Percentiles rank a stretch among this genome's conserved stretches.
Evolutionary conservation across 2,888 invertebrate species (phyloP).

Genomic region (Escarpia spicata): DNA sequence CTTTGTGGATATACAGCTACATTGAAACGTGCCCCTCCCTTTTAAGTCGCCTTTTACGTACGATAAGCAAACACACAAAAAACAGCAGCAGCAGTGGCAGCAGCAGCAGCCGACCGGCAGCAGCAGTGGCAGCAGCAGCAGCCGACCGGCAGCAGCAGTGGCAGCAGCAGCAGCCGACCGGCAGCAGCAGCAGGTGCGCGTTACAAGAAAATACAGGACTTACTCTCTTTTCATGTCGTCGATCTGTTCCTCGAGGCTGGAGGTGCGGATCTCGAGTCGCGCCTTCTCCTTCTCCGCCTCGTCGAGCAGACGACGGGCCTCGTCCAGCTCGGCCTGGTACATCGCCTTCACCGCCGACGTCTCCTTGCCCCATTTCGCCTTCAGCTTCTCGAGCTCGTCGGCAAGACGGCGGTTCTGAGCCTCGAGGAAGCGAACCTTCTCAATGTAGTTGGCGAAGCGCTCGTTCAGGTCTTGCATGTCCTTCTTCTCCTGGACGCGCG

Average conservation of each 20-base stretch:
- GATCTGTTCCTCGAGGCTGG: slow-evolving; percentile 66
- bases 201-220: slow-evolving; percentile 28
- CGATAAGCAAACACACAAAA: neutral
- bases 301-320: slow-evolving; percentile 67
- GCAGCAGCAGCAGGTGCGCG: neutral
- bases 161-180: neutral
- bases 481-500: slow-evolving; percentile 68
- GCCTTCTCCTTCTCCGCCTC: slow-evolving; percentile 67
- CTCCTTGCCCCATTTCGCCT: slow-evolving; percentile 47
- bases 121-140: neutral
- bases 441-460: slow-evolving; percentile 69
- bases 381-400: slow-evolving; percentile 60
- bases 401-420: slow-evolving; percentile 65
- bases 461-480: slow-evolving; percentile 69
- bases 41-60: neutral
- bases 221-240: slow-evolving; percentile 56
- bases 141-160: neutral
- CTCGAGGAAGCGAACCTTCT: slow-evolving; percentile 67
- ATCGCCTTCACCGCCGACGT: slow-evolving; percentile 64
- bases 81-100: neutral
- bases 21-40: neutral
- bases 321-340: slow-evolving; percentile 68
- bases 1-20: neutral
- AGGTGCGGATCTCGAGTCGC: slow-evolving; percentile 66
- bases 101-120: neutral